Base-by-base conservation (phyloP, 2,888 invertebrate species). In the Spatulosminthurus flaviceps region DNA sequence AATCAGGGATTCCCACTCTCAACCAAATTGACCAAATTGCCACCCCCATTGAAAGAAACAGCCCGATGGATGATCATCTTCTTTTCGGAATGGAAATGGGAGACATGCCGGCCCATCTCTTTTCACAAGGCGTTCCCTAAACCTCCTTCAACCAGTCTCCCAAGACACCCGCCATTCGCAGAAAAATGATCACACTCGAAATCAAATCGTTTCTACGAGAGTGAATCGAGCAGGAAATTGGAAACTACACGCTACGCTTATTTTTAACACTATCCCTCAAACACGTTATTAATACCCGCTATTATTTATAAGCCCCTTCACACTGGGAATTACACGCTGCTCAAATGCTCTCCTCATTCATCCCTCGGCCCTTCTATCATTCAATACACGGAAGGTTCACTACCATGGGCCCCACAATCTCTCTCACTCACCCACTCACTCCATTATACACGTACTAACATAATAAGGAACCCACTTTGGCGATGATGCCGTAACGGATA, bases 141-240 rank as follows among this genome's bases (percentile, higher is more conserved):
- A 43, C 42, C 71, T 78, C 71, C 60, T 34, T 60, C 28, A 71
- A 22, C 22, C 60, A 22, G 24, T 43, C 24, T 76, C 66, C 66
- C 76, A 75, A 75, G 61, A 61, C 79, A 42, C 42, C 42, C 71
- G 41, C 71, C 41, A 81, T 81, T 79, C 75, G 72, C 77, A 66
- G 79, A 28, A 43, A 72, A 82, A 80, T 80, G 82, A 82, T 82
- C 80, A 78, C 72, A 75, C 64, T 51, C 26, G 77, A 69, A 78
- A 78, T 80, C 80, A 80, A 78, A 80, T 80, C 74, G 80, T 60
- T 80, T 79, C 75, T 72, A 69, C 71, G 67, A 76, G 79, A 81
- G 80, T 79, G 81, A 81, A 82, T 82, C 80, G 82, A 83, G 79
- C 80, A 81, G 79, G 79, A 83, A 83, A 83, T 83, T 83, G 83